phyloP scores from a whole-genome alignment of 35 echinoderm and acorn worm species.

The Ophiothrix spiculata region DNA sequence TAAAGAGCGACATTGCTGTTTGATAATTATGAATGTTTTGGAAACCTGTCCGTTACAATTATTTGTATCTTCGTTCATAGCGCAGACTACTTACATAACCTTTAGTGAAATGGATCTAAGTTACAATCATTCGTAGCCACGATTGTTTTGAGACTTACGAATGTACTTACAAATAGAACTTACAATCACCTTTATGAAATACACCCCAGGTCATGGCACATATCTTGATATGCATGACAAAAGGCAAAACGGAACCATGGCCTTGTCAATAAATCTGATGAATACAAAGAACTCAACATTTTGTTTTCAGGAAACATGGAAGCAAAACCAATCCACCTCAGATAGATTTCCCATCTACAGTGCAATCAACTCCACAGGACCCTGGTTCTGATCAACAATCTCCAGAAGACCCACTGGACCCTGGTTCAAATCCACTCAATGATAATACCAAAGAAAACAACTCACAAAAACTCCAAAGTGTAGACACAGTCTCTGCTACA shows the following conservation, averaged over 20 bases:
- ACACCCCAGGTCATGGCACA: too few relatives aligned
- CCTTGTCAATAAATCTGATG: too few relatives aligned
- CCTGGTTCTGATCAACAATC: neutral
- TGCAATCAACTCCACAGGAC: neutral
- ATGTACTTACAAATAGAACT: too few relatives aligned
- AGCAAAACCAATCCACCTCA: neutral
- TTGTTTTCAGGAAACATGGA: neutral
- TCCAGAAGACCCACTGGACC: neutral
- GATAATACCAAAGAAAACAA: neutral
- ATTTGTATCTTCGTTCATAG: too few relatives aligned
- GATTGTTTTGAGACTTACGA: too few relatives aligned
- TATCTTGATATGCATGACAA: neutral
- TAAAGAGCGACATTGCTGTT: too few relatives aligned
- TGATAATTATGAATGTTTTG: too few relatives aligned
- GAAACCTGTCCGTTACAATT: neutral
- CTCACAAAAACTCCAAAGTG: neutral
- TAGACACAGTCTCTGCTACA: slow-evolving; percentile 7
- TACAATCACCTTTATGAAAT: too few relatives aligned
- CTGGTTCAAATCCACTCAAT: neutral
- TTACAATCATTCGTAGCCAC: too few relatives aligned
- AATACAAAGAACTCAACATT: too few relatives aligned
- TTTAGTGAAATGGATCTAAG: too few relatives aligned
- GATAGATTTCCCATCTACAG: neutral
- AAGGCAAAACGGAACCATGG: too few relatives aligned
- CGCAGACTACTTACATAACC: neutral